Conservation (phyloP, 2,113 vertebrate genomes). For the Saguinus midas region DNA sequence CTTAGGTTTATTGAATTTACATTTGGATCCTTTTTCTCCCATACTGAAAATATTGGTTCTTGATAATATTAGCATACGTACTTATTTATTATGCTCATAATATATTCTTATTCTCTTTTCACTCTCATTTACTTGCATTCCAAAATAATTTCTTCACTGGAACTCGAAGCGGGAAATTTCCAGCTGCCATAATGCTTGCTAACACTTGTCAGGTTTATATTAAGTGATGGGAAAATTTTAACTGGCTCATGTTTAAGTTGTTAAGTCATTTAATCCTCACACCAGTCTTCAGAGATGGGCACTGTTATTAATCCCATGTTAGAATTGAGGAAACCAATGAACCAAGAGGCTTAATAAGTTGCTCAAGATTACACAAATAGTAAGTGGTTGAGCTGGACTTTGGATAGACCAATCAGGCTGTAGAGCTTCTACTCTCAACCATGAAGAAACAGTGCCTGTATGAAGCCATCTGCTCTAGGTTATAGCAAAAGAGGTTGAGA, state of each 20-base stretch:
- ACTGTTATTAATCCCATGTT: neutral
- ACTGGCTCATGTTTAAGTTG: neutral
- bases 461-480: neutral
- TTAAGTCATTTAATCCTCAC: constrained; percentile 9
- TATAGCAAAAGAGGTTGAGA: neutral
- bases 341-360: neutral
- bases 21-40: neutral
- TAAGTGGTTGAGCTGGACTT: neutral
- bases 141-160: constrained; percentile 36
- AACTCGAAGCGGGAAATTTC: neutral
- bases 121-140: neutral
- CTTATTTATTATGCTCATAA: neutral
- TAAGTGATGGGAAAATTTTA: constrained; percentile 50
- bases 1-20: neutral
- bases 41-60: neutral
- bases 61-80: neutral
- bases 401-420: neutral
- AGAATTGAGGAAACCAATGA: neutral
- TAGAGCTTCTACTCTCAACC: neutral
- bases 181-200: constrained; percentile 8
- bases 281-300: neutral
- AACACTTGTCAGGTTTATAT: constrained; percentile 21
- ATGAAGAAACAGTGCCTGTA: neutral
- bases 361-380: neutral
- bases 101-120: neutral